A percentile compares a stretch with the other conserved stretches of the same genome.
Evolutionary conservation across 2,888 invertebrate species (phyloP).

Genomic region (Drosophila demipolita): DNA sequence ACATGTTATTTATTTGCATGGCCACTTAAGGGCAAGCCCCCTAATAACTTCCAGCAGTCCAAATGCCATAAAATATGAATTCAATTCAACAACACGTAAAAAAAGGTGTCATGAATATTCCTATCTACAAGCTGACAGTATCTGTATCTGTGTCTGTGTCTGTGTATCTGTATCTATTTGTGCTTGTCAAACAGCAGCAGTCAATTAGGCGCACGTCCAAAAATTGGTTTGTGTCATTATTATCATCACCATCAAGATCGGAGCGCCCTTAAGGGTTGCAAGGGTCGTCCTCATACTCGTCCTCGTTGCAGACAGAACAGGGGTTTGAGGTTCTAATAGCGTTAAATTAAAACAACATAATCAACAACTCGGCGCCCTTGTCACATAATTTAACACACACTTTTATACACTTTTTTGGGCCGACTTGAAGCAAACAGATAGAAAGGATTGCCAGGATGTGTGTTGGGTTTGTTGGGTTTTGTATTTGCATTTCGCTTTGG

Average conservation of each 20-base stretch:
- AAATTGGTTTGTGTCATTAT: slow-evolving; percentile 48
- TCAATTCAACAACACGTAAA: slow-evolving; percentile 9
- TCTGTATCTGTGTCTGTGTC: neutral
- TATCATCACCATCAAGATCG: slow-evolving; percentile 39
- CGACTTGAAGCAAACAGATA: slow-evolving; percentile 38
- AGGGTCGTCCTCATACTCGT: slow-evolving; percentile 24
- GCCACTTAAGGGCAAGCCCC: slow-evolving; percentile 51
- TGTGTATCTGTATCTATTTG: slow-evolving; percentile 61
- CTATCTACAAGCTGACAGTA: slow-evolving; percentile 18
- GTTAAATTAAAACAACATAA: slow-evolving; percentile 83
- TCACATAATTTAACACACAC: slow-evolving; percentile 72
- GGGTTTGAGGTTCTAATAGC: slow-evolving; percentile 77
- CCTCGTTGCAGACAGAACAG: neutral
- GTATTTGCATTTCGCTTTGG: slow-evolving; percentile 78
- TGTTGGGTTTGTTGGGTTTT: slow-evolving; percentile 55
- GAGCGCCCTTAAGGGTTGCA: slow-evolving; percentile 38
- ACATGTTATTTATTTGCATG: slow-evolving; percentile 77
- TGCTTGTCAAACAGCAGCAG: slow-evolving; percentile 78
- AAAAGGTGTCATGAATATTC: slow-evolving; percentile 45
- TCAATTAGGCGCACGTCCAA: slow-evolving; percentile 73
- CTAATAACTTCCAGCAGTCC: slow-evolving; percentile 43
- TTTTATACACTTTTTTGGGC: neutral
- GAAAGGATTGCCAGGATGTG: slow-evolving; percentile 48
- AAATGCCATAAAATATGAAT: slow-evolving; percentile 58
- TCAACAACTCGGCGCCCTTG: slow-evolving; percentile 67